Percentiles rank a stretch among this genome's conserved stretches.
Evolutionary conservation across 2,113 vertebrate genomes (phyloP).

Genomic region (Craseonycteris thonglongyai): DNA sequence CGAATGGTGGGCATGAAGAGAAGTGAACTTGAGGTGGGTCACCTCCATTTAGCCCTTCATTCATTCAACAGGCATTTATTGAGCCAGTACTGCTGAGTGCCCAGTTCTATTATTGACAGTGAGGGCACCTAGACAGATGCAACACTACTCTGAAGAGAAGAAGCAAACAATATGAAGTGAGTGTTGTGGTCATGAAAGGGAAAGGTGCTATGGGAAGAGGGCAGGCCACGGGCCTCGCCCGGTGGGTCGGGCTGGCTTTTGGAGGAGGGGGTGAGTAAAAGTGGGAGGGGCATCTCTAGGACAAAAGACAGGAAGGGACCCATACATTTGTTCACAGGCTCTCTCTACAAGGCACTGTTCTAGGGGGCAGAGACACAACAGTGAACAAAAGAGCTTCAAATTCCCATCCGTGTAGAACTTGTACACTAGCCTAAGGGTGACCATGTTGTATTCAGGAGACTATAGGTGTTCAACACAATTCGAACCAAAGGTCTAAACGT

Average conservation of each 20-base stretch:
- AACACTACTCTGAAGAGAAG: not conserved
- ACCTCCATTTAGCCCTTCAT: not conserved
- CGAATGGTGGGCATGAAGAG: not conserved
- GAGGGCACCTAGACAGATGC: not conserved
- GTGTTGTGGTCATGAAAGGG: not conserved
- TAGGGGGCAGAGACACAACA: not conserved
- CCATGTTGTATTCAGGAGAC: not conserved
- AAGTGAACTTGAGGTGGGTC: not conserved
- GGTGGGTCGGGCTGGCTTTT: not conserved
- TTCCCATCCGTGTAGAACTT: not conserved
- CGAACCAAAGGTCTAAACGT: not conserved
- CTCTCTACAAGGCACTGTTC: not conserved
- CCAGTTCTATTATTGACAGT: not conserved
- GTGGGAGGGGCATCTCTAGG: not conserved
- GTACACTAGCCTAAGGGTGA: not conserved
- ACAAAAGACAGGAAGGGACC: not conserved
- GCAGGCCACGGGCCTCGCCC: not conserved
- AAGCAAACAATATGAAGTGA: not conserved
- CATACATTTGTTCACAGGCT: not conserved
- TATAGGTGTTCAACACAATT: not conserved
- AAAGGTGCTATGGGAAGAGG: not conserved
- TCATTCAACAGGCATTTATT: not conserved
- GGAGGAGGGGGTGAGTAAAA: not conserved
- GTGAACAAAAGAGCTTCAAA: not conserved
- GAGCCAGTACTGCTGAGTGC: not conserved